Evolutionary conservation across 2,113 vertebrate genomes (phyloP).

Genomic region (Tetraodon nigroviridis): DNA sequence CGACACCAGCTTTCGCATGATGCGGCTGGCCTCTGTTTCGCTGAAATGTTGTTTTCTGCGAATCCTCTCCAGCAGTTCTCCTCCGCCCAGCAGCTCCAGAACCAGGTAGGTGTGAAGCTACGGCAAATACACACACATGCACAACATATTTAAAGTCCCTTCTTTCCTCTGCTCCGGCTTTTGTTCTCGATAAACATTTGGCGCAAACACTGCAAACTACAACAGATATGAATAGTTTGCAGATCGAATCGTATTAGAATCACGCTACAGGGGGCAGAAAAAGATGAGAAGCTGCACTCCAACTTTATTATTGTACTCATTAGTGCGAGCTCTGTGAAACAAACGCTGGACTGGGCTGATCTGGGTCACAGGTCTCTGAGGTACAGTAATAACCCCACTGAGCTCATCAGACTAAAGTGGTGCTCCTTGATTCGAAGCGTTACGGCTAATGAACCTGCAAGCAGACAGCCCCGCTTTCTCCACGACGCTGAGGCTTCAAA

Average conservation of each 20-base stretch:
- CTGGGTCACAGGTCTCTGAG: constrained; percentile 64
- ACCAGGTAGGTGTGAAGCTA: constrained; percentile 95
- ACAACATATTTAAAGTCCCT: constrained; percentile 4
- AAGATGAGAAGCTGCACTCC: constrained; percentile 43
- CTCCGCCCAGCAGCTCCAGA: constrained; percentile 91
- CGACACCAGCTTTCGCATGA: constrained; percentile 93
- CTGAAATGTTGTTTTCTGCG: constrained; percentile 93
- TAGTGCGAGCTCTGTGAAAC: constrained; percentile 52
- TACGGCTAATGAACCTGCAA: constrained; percentile 54
- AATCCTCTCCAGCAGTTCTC: constrained; percentile 93
- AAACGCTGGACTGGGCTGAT: constrained; percentile 62
- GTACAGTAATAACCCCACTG: constrained; percentile 66
- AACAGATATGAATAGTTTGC: background rate
- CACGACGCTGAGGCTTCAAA: constrained; percentile 3
- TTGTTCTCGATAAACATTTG: background rate
- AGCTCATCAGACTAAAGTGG: constrained; percentile 68
- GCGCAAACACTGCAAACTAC: background rate
- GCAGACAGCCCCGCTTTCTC: constrained; percentile 41
- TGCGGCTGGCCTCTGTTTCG: constrained; percentile 92
- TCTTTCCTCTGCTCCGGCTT: background rate
- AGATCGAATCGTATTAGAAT: constrained; percentile 39
- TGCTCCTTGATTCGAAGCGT: constrained; percentile 52
- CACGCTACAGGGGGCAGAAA: constrained; percentile 44
- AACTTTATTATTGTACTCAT: constrained; percentile 51
- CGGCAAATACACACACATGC: constrained; percentile 18